These are phyloP conservation scores for Leptinotarsa defecta DNA, from an alignment of 1,140 invertebrate genomes.

Conservation along the genomic window DNA sequence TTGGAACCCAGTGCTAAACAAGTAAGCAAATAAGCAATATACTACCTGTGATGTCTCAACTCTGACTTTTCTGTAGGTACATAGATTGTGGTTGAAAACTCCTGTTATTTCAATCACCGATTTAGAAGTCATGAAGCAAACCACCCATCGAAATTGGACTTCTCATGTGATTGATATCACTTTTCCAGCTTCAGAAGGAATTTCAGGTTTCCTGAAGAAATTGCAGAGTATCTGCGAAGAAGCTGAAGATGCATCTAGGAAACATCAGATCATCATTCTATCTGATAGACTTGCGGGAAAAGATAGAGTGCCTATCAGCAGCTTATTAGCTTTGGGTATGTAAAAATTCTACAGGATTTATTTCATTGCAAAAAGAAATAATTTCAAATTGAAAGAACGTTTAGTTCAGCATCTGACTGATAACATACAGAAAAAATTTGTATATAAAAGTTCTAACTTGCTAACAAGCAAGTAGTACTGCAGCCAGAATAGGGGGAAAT, in stretches of 20 bases:
- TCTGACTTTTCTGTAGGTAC: slow-evolving; percentile 61
- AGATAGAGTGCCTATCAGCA: slow-evolving; percentile 77
- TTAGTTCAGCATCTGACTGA: too few relatives aligned
- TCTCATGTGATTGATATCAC: slow-evolving; percentile 90
- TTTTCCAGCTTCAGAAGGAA: slow-evolving; percentile 75
- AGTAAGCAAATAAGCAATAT: slow-evolving; percentile 37
- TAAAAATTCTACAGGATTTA: neutral
- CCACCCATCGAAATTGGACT: slow-evolving; percentile 88
- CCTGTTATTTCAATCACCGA: slow-evolving; percentile 93
- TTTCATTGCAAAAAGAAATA: neutral
- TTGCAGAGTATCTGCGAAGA: slow-evolving; percentile 81
- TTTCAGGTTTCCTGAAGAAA: slow-evolving; percentile 74
- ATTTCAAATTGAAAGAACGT: too few relatives aligned
- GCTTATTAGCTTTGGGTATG: slow-evolving; percentile 79
- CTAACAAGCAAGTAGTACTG: too few relatives aligned
- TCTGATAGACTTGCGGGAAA: slow-evolving; percentile 78
- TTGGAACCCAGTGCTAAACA: slow-evolving; percentile 87
- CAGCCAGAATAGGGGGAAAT: too few relatives aligned
- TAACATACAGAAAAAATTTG: too few relatives aligned
- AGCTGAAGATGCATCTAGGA: slow-evolving; percentile 80
- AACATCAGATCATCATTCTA: slow-evolving; percentile 87
- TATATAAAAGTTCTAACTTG: too few relatives aligned
- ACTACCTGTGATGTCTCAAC: neutral
- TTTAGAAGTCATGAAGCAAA: slow-evolving; percentile 84
- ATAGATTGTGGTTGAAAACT: slow-evolving; percentile 90